Evolutionary conservation across 1,140 invertebrate species (phyloP).

Genomic region (Mizuhopecten yessoensis): DNA sequence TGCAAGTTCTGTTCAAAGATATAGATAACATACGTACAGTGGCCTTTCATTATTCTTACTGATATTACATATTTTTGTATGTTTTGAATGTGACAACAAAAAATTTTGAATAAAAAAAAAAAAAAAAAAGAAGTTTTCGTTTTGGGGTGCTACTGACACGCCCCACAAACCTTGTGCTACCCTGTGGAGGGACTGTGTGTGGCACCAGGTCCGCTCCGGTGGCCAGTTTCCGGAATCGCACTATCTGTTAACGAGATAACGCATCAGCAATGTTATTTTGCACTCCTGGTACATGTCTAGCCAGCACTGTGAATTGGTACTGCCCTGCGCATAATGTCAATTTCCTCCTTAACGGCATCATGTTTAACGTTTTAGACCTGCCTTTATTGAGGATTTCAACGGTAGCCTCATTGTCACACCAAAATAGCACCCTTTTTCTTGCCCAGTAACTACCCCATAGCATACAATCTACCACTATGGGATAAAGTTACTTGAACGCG

Average conservation of each 20-base stretch:
- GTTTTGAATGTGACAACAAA: too few species aligned
- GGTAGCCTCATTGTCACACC: slow-evolving; percentile 51
- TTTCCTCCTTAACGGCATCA: slow-evolving; percentile 52
- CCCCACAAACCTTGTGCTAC: background rate
- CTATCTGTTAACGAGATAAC: background rate
- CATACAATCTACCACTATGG: slow-evolving; percentile 12
- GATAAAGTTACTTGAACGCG: slow-evolving; percentile 58
- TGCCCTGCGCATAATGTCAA: slow-evolving; percentile 41
- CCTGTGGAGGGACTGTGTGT: background rate
- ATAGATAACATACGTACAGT: too few species aligned
- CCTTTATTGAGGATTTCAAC: slow-evolving; percentile 54
- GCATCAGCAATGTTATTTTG: background rate
- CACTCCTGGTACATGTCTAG: slow-evolving; percentile 41
- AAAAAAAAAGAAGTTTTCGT: too few species aligned
- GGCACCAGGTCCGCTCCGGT: background rate
- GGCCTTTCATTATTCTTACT: too few species aligned
- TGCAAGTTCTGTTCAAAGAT: too few species aligned
- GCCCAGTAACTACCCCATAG: slow-evolving; percentile 42
- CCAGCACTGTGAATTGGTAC: slow-evolving; percentile 37
- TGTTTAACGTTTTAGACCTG: slow-evolving; percentile 28
- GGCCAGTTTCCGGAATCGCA: background rate
- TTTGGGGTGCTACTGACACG: background rate
- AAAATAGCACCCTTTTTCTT: slow-evolving; percentile 39
- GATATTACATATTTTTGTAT: too few species aligned
- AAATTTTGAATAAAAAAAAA: too few species aligned